phyloP scores from a whole-genome alignment of 2,888 invertebrate genomes.

The Sisyra terminalis region DNA sequence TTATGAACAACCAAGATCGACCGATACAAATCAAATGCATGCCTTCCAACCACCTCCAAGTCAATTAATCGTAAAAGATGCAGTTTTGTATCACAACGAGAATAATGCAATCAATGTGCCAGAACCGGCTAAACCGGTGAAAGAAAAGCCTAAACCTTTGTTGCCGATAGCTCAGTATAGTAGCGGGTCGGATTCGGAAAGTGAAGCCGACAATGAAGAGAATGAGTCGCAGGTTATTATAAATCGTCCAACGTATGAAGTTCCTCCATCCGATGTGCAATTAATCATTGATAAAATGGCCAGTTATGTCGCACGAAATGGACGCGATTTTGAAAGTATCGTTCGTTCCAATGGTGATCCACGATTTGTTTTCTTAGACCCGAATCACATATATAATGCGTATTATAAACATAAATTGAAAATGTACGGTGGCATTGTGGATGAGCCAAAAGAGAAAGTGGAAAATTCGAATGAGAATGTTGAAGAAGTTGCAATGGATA shows the following conservation, averaged over 20 bases:
- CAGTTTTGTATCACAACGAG: slow-evolving; percentile 4
- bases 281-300: slow-evolving; percentile 94
- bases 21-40: not conserved
- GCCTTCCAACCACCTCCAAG: not conserved
- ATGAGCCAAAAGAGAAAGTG: slow-evolving; percentile 18
- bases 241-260: slow-evolving; percentile 31
- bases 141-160: slow-evolving; percentile 18
- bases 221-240: slow-evolving; percentile 10
- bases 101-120: not conserved
- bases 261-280: slow-evolving; percentile 68
- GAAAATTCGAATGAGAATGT: slow-evolving; percentile 8
- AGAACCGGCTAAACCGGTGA: not conserved
- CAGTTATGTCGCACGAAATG: slow-evolving; percentile 89
- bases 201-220: slow-evolving; percentile 13
- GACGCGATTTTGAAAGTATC: slow-evolving; percentile 80
- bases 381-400: slow-evolving; percentile 56
- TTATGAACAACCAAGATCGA: not conserved
- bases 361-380: slow-evolving; percentile 72
- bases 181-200: slow-evolving; percentile 21
- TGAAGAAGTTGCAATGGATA: slow-evolving; percentile 19
- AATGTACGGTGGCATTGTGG: slow-evolving; percentile 25
- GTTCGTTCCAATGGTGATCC: slow-evolving; percentile 70
- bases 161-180: slow-evolving; percentile 22
- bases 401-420: slow-evolving; percentile 62
- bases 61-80: slow-evolving; percentile 6